Evolutionary conservation across 2,888 invertebrate genomes (phyloP), one percentile per base, ranked within the genome.

Genomic region (Hypena proboscidalis): DNA sequence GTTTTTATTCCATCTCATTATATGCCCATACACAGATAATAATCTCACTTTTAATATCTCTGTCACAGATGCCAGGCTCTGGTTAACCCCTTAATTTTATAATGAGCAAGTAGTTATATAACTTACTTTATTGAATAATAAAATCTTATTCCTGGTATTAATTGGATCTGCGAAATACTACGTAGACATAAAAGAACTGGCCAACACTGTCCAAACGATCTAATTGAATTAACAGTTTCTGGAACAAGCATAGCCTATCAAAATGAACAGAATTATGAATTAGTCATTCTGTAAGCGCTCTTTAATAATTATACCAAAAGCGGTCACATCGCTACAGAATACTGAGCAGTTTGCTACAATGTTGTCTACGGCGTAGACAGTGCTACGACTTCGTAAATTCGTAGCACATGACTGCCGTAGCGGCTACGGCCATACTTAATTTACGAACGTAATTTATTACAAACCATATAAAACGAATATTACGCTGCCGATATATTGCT

Each of bases 271-370:
- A 42, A 55, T 42, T 47, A 42, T 33, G 33, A 45, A 53, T 46
- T 31, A 39, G 38, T 29, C 11, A 55, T 40, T 43, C 60, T 40
- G 56, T 48, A 37, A 43, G 32, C 43, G 49, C 40, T 40, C 34
- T 48, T 22, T 43, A 48, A 55, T 55, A 56, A 56, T 59, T 48
- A 35, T 23, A 48, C 39, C 35, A 33, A 59, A 55, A 59, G 10
- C 32, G 31, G 21, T 37, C 48, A 20, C 26, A 55, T 37, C 13
- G 26, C 43, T 55, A 43, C 49, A 33, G 60, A 59, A 57, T 59
- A 48, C 49, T 55, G 60, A 56, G 17, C 23, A 43, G 56, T 38
- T 26, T 29, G 23, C 31, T n/a, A 57, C 37, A 54, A 43, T 38
- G 40, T 42, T 30, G 20, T 31, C 54, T 45, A 54, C 40, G 36